A percentile compares a stretch with the other conserved stretches of the same genome.
Conservation (phyloP, 2,888 invertebrate genomes). For the Thymelicus lineola region DNA sequence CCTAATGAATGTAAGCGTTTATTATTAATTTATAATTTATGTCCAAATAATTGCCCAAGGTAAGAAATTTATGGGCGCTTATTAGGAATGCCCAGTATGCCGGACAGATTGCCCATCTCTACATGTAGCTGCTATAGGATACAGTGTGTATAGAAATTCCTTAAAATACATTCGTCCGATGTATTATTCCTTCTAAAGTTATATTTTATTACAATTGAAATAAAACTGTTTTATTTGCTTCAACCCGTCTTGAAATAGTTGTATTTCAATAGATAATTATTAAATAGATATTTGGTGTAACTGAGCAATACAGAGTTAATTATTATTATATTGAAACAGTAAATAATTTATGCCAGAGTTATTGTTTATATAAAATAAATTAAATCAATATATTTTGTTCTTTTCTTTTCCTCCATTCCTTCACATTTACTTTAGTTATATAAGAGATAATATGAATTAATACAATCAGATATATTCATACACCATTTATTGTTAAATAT, state of each 20-base stretch:
- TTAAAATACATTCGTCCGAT: slow-evolving; percentile 20
- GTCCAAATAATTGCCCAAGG: no score
- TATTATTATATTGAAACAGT: slow-evolving; percentile 23
- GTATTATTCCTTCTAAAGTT: slow-evolving; percentile 18
- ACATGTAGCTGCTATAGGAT: slow-evolving; percentile 7
- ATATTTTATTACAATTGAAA: slow-evolving; percentile 9
- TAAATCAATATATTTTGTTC: slow-evolving; percentile 10
- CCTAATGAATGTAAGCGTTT: no score
- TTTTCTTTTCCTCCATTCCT: not conserved
- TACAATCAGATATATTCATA: slow-evolving; percentile 56
- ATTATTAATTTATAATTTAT: no score
- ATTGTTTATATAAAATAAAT: slow-evolving; percentile 36
- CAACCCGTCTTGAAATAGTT: not conserved
- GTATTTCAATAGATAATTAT: not conserved
- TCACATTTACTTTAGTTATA: no score
- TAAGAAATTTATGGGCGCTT: no score
- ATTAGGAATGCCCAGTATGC: no score
- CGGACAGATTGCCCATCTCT: no score
- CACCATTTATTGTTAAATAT: slow-evolving; percentile 72
- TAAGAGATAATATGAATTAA: no score
- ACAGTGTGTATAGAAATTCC: slow-evolving; percentile 8
- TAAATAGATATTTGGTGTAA: slow-evolving; percentile 17
- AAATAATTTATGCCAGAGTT: slow-evolving; percentile 34
- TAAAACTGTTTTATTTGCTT: slow-evolving; percentile 10
- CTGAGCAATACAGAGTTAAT: slow-evolving; percentile 26